Base-by-base conservation (phyloP, 2,113 vertebrate genomes). In the Melanotaenia duboulayi region DNA sequence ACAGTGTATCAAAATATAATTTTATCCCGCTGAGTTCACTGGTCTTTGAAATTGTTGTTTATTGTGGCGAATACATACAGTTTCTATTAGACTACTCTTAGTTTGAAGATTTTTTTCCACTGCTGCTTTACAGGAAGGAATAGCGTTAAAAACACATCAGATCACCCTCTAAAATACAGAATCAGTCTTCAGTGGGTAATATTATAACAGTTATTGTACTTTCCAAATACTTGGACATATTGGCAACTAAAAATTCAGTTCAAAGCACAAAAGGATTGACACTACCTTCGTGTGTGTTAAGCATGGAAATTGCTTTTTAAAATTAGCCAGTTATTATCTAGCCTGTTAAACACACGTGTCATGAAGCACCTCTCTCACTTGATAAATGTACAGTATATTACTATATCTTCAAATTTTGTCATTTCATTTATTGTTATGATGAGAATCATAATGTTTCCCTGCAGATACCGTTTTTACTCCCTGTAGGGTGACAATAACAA, bases 11-110 rank as follows among this genome's bases (percentile, higher is more conserved):
- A 73, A 78, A 57, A 79, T 51, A 60, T 60, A 52, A 61, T 72
- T 61, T 59, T 66, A 25, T 60, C 48, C 35, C 50, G 64, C 58
- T 54, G 28, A 54, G 23, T 67, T 68, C 52, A 72, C 52, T 70
- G 42, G 37, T 51, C 16, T 52, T 64, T 14, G 67, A 71, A 79
- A 84, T 71, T 48, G 60, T 13, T 49, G 28, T 78, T 77, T 77
- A 59, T 74, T 39, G 20, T 25, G 52, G 55, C 44, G 66, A 61
- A 72, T 23, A 51, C 19, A 44, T 25, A 70, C 37, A 20, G 19
- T 7, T 32, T 20, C 14, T 16, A 14, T 28, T 19, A 37, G 6
- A n/a, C 19, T 77, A 5, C 7, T 14, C 7, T 61, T 51, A 55
- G 35, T 4, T 6, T 0, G 2, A 3, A 8, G 2, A n/a, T 10